Evolutionary conservation across 1,140 invertebrate species (phyloP).

Genomic region (Drosophila obscura): DNA sequence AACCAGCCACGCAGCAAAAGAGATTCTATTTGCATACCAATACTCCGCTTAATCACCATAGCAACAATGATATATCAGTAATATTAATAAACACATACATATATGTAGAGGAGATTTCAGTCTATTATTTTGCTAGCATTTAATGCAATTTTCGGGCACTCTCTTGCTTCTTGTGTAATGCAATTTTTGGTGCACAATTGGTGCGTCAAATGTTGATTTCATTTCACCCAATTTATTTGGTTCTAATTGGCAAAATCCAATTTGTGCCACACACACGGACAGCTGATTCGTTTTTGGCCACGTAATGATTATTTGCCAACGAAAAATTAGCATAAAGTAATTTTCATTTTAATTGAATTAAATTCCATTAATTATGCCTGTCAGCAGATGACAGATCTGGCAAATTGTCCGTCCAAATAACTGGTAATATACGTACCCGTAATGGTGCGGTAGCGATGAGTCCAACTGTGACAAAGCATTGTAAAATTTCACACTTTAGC

Average conservation of each 20-base stretch:
- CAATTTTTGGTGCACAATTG: not conserved
- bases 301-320: constrained; percentile 6
- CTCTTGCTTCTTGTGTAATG: no score
- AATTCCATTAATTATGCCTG: constrained; percentile 32
- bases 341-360: constrained; percentile 43
- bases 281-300: not conserved
- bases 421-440: no score
- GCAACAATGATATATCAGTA: no score
- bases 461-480: no score
- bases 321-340: constrained; percentile 18
- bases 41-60: not conserved
- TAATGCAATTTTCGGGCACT: no score
- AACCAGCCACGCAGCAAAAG: constrained; percentile 3
- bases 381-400: constrained; percentile 6
- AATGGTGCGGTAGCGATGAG: no score
- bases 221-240: constrained; percentile 5
- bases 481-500: no score
- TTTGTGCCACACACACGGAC: constrained; percentile 3
- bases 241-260: constrained; percentile 25
- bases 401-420: not conserved
- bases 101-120: no score
- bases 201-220: not conserved
- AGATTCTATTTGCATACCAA: not conserved
- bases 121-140: no score
- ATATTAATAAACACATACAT: no score